phyloP scores from a whole-genome alignment of 2,797 vertebrate species.

The Carcharodon carcharias region DNA sequence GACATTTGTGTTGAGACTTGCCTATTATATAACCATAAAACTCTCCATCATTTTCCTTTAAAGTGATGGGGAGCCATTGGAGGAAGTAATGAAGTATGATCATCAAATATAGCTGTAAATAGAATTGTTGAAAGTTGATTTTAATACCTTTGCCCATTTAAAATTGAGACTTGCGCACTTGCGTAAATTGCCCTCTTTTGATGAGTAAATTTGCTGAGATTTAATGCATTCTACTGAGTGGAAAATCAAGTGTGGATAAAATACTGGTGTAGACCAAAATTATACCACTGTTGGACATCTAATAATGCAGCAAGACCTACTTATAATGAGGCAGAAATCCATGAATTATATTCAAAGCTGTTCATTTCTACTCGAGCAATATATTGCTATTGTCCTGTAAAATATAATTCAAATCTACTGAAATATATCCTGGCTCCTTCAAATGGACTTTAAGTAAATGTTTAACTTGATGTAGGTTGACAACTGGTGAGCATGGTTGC shows the following conservation, averaged over 20 bases:
- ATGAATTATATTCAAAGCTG: not conserved
- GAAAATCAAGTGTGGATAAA: not conserved
- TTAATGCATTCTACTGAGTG: not conserved
- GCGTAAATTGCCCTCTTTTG: not conserved
- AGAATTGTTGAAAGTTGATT: not conserved
- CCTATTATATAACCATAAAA: not conserved
- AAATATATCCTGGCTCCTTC: not conserved
- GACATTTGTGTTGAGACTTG: not conserved
- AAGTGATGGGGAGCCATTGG: not conserved
- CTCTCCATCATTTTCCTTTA: not conserved
- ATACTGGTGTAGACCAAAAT: not conserved
- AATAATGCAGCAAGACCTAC: not conserved
- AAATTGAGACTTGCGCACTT: not conserved
- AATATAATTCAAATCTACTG: not conserved
- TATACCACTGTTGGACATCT: not conserved
- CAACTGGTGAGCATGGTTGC: not conserved
- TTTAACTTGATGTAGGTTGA: not conserved
- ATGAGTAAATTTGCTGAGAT: not conserved
- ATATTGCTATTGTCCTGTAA: not conserved
- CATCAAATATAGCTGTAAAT: not conserved
- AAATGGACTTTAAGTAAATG: not conserved
- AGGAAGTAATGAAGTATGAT: not conserved
- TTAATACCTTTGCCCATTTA: not conserved
- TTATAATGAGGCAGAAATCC: not conserved
- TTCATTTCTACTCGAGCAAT: not conserved